Evolutionary conservation across 2,888 invertebrate genomes (phyloP), one percentile per base, ranked within the genome.

Genomic region (Prenolepis imparis): DNA sequence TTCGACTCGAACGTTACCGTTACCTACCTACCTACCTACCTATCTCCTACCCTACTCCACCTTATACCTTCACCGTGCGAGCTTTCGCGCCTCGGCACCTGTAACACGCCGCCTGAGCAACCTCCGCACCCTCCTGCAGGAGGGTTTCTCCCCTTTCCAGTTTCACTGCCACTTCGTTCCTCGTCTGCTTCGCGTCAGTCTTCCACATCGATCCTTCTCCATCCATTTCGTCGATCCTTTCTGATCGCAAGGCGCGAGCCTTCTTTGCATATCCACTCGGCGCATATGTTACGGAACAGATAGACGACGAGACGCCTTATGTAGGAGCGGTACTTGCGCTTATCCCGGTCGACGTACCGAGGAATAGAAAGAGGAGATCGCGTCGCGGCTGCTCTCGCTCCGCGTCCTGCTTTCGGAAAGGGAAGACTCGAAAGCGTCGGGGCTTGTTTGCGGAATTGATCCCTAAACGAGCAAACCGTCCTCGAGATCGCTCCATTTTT

Each of bases 1-100:
- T 90, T 90, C 91, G 91, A 91, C 72, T 78, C 90, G 88, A 90
- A 86, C 90, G 91, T 92, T 89, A 89, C 90, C 87, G 89, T 87
- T 87, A 84, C 81, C 87, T 48, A 48, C 80, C 28, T 64, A 36
- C 82, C 68, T 52, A 52, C 80, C 24, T 64, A 32, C 83, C 68
- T 87, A 84, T 75, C 87, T 41, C 6, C 48, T n/a, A 52, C 18
- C 48, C 18, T 48, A 52, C 18, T 52, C 48, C 18, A 52, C 48
- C 77, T 32, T 24, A 73, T 1, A 28, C 28, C 28, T 28, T 28
- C 73, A 86, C 86, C 87, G 85, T 84, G 88, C 89, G 83, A 88
- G 90, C 88, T 86, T 89, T 87, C 87, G 86, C 90, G 87, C 90
- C 90, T 89, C 85, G 85, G 87, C 89, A 90, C 88, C 89, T 89